Base-by-base conservation (phyloP, 2,888 invertebrate genomes). In the Anoplius nigerrimus region DNA sequence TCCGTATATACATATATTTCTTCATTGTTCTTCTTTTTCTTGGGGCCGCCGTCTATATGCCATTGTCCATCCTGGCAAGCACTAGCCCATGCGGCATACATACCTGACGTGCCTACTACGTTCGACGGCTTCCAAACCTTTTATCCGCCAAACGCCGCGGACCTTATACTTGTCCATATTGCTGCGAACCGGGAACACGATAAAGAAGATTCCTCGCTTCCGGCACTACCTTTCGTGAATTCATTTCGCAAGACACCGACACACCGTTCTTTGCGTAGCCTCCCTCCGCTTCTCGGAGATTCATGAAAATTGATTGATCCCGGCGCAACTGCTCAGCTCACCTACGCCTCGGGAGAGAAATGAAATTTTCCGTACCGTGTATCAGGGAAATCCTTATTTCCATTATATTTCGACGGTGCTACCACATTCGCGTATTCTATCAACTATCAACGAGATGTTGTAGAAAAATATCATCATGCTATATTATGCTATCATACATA, bases 91-190 rank as follows among this genome's bases (percentile, higher is more conserved):
- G 46, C 57, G 51, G 58, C 53, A 22, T 67, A 72, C 74, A 75
- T 79, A 71, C 75, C 72, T 69, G 56, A 66, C 76, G 69, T 76
- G 71, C 69, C 70, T 24, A 46, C 56, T 18, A 46, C 63, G 59
- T 57, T 52, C 66, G 46, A 69, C 66, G 69, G 45, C 34, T 20
- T 54, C 43, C 54, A 22, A 53, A 66, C 42, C 75, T 67, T 79
- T 79, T 76, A 80, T 78, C 71, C 76, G 71, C 73, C 72, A 78
- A 79, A 79, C 76, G 66, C 75, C 68, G 11, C 69, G 61, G 66
- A 78, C 68, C 71, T 63, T 75, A 71, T 71, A 71, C 74, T 64
- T 68, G 66, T 48, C 48, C 48, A 69, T 79, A 79, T 80, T 76
- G 72, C 75, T 53, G 67, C 66, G 72, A 73, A 73, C 74, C 64